Conservation (phyloP, 2,797 vertebrate species). For the Lacerta agilis region DNA sequence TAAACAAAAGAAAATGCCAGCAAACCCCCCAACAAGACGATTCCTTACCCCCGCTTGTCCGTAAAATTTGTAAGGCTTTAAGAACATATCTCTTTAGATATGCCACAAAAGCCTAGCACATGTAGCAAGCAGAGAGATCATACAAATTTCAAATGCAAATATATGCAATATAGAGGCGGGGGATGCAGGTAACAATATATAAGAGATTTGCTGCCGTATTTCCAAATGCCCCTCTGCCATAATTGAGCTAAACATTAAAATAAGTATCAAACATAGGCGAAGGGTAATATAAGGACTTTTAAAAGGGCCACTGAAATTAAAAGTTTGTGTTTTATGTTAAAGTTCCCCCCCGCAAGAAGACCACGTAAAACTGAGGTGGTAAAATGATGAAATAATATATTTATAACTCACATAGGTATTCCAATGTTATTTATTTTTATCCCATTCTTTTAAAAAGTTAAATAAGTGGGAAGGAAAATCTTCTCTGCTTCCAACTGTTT, state of each 20-base stretch:
- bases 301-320: neutral
- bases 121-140: neutral
- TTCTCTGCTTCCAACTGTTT: slow-evolving; percentile 21
- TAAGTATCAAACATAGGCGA: neutral
- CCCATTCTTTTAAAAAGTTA: neutral
- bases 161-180: neutral
- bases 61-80: no score
- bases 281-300: neutral
- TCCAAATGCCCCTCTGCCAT: neutral
- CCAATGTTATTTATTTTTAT: neutral
- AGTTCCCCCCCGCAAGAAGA: neutral
- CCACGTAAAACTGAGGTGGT: neutral
- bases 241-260: neutral
- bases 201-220: neutral
- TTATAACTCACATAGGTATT: neutral
- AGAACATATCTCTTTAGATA: neutral
- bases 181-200: neutral
- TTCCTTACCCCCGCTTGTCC: neutral
- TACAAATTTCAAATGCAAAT: neutral
- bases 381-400: neutral
- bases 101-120: neutral
- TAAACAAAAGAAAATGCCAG: neutral
- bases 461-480: slow-evolving; percentile 14
- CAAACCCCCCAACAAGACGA: neutral
- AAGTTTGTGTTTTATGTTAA: neutral